Evolutionary conservation across 35 echinoderm and acorn worm species (phyloP).

Genomic region (Apostichopus parvimensis): DNA sequence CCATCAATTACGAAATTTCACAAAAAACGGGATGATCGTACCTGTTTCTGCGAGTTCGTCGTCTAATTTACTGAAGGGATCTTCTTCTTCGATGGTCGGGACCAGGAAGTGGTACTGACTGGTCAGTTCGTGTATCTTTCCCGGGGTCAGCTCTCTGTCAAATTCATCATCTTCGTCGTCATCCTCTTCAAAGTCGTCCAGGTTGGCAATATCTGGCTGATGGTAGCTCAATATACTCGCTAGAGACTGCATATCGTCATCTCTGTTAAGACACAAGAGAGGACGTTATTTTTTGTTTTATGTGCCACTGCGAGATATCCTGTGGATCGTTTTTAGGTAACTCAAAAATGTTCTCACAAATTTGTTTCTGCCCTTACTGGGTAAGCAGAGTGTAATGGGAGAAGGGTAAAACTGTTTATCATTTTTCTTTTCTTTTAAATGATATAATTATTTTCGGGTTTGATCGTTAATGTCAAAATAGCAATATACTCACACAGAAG

Average conservation of each 20-base stretch:
- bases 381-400: too few species aligned
- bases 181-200: slow-evolving; percentile 97
- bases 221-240: slow-evolving; percentile 96
- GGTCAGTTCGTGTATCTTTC: slow-evolving; percentile 86
- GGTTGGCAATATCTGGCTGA: slow-evolving; percentile 94
- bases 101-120: slow-evolving; percentile 80
- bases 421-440: too few species aligned
- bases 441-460: too few species aligned
- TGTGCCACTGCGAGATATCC: too few species aligned
- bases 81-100: slow-evolving; percentile 63
- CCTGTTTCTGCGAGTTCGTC: slow-evolving; percentile 77
- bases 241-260: slow-evolving; percentile 98
- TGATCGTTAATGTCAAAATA: too few species aligned
- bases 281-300: too few species aligned
- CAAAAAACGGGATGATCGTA: not conserved
- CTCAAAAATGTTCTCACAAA: too few species aligned
- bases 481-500: too few species aligned
- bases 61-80: slow-evolving; percentile 81
- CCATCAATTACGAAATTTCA: too few species aligned
- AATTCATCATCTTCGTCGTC: slow-evolving; percentile 88
- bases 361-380: too few species aligned
- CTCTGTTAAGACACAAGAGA: slow-evolving; percentile 33
- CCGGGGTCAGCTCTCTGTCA: slow-evolving; percentile 76
- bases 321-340: too few species aligned
- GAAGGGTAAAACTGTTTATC: too few species aligned